These are phyloP conservation scores for Carabus problematicus DNA, from an alignment of 2,888 invertebrate species.

Conservation along the genomic window DNA sequence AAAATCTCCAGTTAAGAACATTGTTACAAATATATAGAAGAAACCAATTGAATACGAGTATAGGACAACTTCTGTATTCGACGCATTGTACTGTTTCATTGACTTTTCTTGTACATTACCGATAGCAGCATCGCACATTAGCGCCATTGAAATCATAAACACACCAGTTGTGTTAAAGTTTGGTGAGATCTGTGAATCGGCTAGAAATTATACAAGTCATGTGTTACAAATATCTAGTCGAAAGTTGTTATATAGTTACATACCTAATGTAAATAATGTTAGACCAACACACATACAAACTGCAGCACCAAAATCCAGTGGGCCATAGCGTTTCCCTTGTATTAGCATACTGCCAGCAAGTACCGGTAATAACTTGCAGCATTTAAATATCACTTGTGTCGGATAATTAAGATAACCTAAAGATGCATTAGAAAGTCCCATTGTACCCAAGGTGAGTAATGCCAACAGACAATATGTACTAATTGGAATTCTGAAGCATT, in stretches of 20 bases:
- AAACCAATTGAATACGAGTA: constrained; percentile 93
- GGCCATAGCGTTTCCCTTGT: constrained; percentile 85
- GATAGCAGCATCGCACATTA: constrained; percentile 93
- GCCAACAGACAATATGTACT: constrained; percentile 83
- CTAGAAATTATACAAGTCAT: constrained; percentile 58
- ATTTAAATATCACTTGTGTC: constrained; percentile 96
- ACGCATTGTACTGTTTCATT: constrained; percentile 83
- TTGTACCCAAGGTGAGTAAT: constrained; percentile 88
- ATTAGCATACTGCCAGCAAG: constrained; percentile 93
- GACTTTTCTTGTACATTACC: constrained; percentile 97
- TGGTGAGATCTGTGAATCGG: constrained; percentile 78
- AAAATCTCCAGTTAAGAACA: constrained; percentile 77
- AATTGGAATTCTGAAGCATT: constrained; percentile 76
- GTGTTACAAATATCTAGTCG: constrained; percentile 62
- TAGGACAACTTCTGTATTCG: constrained; percentile 90
- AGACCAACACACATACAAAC: constrained; percentile 87
- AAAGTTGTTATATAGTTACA: constrained; percentile 61
- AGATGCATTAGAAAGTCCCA: constrained; percentile 95
- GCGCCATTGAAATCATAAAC: constrained; percentile 79
- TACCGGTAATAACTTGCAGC: constrained; percentile 96
- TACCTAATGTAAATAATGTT: constrained; percentile 89
- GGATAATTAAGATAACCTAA: constrained; percentile 95
- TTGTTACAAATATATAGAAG: constrained; percentile 77
- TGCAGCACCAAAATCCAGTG: constrained; percentile 85
- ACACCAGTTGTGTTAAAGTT: constrained; percentile 76